Conservation (phyloP, 2,113 vertebrate species). For the Mastomys coucha region DNA sequence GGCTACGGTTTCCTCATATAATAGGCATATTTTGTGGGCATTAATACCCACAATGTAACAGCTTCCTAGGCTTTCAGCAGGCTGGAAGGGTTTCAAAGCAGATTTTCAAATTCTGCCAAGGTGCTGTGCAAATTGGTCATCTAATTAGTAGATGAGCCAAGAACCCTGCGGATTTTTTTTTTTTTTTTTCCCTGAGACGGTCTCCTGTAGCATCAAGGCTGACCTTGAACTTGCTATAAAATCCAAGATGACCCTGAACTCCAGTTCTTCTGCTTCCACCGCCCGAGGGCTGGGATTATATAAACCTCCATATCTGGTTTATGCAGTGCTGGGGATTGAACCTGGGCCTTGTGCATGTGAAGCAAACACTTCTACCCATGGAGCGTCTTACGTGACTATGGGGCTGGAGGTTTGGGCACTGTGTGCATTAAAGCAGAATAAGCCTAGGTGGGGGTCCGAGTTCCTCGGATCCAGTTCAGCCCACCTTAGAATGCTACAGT, state of each 20-base stretch:
- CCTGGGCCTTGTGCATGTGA: background rate
- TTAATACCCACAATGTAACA: background rate
- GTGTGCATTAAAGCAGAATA: rapidly evolving
- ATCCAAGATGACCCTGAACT: background rate
- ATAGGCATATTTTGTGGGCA: too few relatives aligned
- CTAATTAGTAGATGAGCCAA: too few relatives aligned
- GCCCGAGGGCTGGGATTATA: background rate
- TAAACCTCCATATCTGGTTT: background rate
- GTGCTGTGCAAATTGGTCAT: background rate
- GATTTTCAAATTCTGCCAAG: background rate
- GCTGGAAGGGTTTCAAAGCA: background rate
- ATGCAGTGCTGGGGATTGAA: background rate
- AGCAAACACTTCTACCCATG: background rate
- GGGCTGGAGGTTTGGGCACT: background rate
- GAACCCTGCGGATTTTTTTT: too few relatives aligned
- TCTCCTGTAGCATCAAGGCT: background rate
- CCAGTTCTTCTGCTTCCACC: background rate
- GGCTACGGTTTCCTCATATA: background rate
- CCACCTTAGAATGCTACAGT: rapidly evolving
- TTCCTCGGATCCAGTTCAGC: background rate
- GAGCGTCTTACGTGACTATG: background rate
- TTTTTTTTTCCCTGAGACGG: background rate
- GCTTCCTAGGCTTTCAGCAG: background rate
- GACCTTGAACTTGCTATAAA: background rate
- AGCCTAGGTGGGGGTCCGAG: rapidly evolving